A percentile compares a stretch with the other conserved stretches of the same genome.
These are phyloP conservation scores for Brienomyrus brachyistius DNA, from an alignment of 2,113 vertebrate genomes.

Conservation along the genomic window DNA sequence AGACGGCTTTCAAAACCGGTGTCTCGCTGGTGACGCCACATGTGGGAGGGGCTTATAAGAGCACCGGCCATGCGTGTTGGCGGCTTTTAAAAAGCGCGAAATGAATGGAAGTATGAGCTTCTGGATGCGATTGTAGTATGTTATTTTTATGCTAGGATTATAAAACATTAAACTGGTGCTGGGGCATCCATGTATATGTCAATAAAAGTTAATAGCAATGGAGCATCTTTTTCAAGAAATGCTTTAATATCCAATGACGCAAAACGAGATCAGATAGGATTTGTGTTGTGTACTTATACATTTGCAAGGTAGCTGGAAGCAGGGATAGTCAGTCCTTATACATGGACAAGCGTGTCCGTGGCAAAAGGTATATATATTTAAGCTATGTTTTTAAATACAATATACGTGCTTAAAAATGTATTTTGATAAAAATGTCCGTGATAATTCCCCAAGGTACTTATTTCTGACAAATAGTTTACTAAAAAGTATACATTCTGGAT, in stretches of 20 bases:
- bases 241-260: not conserved
- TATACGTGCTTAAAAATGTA: not conserved
- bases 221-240: not conserved
- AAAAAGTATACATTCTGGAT: not conserved
- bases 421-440: not conserved
- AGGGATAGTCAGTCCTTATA: not conserved
- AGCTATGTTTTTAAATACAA: not conserved
- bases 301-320: not conserved
- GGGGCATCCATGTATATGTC: not conserved
- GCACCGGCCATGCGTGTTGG: not conserved
- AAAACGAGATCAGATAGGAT: not conserved
- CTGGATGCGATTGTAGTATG: not conserved
- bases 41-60: not conserved
- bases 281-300: not conserved
- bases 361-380: not conserved
- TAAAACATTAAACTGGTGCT: not conserved
- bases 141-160: not conserved
- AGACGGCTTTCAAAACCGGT: conserved; percentile 35
- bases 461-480: not conserved
- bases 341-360: not conserved
- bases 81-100: not conserved
- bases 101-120: not conserved
- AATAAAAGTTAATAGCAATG: not conserved
- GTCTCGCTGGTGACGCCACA: not conserved
- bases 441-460: not conserved